Evolutionary conservation across 1,140 invertebrate species (phyloP), one percentile per base, ranked within the genome.

Genomic region (Diabrotica undecimpunctata): DNA sequence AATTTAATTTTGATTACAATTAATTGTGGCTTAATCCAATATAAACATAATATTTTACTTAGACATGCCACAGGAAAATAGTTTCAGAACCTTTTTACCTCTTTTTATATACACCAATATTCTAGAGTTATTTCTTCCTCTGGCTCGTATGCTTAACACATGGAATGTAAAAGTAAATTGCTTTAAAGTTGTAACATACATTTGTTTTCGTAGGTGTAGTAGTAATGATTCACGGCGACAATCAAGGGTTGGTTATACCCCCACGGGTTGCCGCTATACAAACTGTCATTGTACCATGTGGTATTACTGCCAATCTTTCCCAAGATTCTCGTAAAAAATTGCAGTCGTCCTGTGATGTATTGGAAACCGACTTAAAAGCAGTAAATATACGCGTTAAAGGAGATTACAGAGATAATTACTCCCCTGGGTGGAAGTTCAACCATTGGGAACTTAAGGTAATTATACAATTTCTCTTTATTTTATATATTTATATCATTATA

Each of bases 401-500:
- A 4, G 98, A 99, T 82, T 90, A 90, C 62, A 83, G 96, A 55
- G 94, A 96, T 71, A 98, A 99, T 81, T 97, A 97, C 76, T 97
- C 96, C 46, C 96, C 97, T 5, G 98, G 98, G 2, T 99, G 98
- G 98, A 99, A 99, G 80, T 99, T 98, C 78, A 99, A 99, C 80
- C 96, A 99, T 78, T 99, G 98, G 97, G 98, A 99, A 79, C 80
- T 99, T 3, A 99, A 99, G 83, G 90, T 90, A 77, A 65, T 41
- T 10, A n/a, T 12, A 55, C 10, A 11, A 1, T 55, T 55, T 13
- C 5, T 13, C 2, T 35, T 25, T 25, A 25, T 25, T 25, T 25
- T 25, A 25, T 25, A 25, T 25, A 25, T n/a, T n/a, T n/a, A n/a
- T n/a, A n/a, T n/a, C n/a, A n/a, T n/a, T n/a, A n/a, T n/a, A n/a